Conservation (phyloP, 2,888 invertebrate genomes). For the Polydrusus cervinus region DNA sequence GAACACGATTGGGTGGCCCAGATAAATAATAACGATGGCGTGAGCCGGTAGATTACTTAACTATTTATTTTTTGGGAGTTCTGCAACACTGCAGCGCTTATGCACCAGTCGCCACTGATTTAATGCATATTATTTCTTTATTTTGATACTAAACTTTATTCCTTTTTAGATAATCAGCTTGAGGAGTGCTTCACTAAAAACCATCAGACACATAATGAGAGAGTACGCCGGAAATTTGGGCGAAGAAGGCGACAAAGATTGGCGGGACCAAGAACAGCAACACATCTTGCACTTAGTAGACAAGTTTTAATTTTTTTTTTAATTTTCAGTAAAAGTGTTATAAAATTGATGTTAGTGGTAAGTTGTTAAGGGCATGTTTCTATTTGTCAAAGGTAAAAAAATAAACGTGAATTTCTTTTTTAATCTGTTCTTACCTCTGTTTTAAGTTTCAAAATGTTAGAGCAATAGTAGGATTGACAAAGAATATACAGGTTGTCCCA, state of each 20-base stretch:
- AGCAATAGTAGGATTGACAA: too few species aligned
- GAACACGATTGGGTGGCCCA: too few species aligned
- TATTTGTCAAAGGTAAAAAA: not conserved
- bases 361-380: not conserved
- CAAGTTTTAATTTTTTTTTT: constrained; percentile 81
- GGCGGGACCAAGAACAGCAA: constrained; percentile 91
- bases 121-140: too few species aligned
- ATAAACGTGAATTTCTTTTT: not conserved
- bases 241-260: constrained; percentile 88
- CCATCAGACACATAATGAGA: constrained; percentile 94
- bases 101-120: too few species aligned
- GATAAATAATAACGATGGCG: too few species aligned
- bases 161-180: constrained; percentile 83
- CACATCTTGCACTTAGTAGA: constrained; percentile 94
- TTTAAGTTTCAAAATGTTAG: too few species aligned
- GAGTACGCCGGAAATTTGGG: constrained; percentile 97
- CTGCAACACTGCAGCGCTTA: too few species aligned
- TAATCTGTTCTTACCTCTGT: too few species aligned
- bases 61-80: too few species aligned
- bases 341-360: not conserved
- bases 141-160: too few species aligned
- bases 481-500: too few species aligned
- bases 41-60: too few species aligned
- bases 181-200: constrained; percentile 92
- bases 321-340: not conserved